Conservation (phyloP, 35 echinoderm and acorn worm genomes). For the Lytechinus variegatus region DNA sequence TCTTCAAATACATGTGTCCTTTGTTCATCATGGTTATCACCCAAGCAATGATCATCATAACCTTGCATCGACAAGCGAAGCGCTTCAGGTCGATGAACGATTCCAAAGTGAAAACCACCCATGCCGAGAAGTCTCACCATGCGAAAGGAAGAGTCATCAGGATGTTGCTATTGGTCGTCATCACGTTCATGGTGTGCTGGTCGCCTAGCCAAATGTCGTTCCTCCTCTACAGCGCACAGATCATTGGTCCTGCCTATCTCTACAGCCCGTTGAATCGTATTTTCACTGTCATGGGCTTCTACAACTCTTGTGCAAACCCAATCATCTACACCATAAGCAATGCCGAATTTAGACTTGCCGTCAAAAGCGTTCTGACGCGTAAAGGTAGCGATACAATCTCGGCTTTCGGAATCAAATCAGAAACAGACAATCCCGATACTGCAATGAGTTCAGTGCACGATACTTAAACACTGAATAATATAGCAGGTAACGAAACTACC, state of each 20-base stretch:
- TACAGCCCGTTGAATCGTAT: constrained; percentile 25
- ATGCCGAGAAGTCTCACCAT: not conserved
- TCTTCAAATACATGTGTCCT: constrained; percentile 29
- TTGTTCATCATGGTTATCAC: not conserved
- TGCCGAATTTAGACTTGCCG: constrained; percentile 1
- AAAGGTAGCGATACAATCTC: not conserved
- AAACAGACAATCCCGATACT: not conserved
- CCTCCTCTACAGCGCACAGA: not conserved
- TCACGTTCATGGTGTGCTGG: constrained; percentile 15
- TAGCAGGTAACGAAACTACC: too few relatives aligned
- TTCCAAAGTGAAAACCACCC: not conserved
- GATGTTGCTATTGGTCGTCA: not conserved
- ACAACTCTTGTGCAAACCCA: constrained; percentile 35
- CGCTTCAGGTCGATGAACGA: not conserved
- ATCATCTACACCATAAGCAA: constrained; percentile 26
- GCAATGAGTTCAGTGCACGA: not conserved
- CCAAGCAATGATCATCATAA: not conserved
- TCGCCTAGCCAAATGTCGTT: not conserved
- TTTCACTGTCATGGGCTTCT: constrained; percentile 41
- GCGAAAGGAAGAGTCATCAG: not conserved
- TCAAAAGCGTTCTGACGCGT: not conserved
- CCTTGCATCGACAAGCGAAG: not conserved
- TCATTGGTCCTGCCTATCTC: not conserved
- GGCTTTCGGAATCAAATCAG: not conserved
- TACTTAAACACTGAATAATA: not conserved